Evolutionary conservation across 2,888 invertebrate genomes (phyloP), one percentile per base, ranked within the genome.

Genomic region (Xanthia togata): DNA sequence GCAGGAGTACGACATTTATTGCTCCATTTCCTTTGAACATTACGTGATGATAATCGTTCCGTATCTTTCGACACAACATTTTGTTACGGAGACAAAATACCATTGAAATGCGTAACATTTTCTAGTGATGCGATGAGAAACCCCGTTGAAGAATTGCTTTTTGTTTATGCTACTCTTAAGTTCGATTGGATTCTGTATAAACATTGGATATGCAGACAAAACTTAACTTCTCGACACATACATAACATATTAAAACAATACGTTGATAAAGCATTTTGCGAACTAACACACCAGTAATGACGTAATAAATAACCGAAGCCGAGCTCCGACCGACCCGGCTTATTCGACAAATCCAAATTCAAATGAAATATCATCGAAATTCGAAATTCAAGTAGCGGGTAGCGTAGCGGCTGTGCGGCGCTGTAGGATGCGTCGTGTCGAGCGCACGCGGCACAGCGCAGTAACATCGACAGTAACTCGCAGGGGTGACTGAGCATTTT

Each of bases 401-500:
- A 71, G 60, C 70, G 63, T 6, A 67, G 64, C 8, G 44, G 70
- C 44, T 23, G 53, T 60, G 55, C 38, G 53, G 77, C 55, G 59
- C 38, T 59, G 77, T 31, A 53, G 76, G 82, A 81, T 62, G 78
- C 70, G 86, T 62, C 53, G 83, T 70, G 74, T 70, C 69, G 71
- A 59, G 70, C 53, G 71, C 72, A 75, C 74, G 65, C 60, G 71
- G 69, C 62, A 70, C 69, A 26, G 69, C 69, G 77, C 85, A 79
- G 82, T 73, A 87, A 89, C 88, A 83, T 86, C 89, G 89, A 91
- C 88, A 89, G 90, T 90, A 87, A 84, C 89, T 88, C 85, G 84
- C 86, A 91, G 82, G 93, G 92, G 91, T 92, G 92, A 92, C 88
- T 92, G 93, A 90, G 91, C 92, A 92, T 91, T 92, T 89, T 87